phyloP scores from a whole-genome alignment of 2,888 invertebrate genomes.

The Cheilosia grossa region DNA sequence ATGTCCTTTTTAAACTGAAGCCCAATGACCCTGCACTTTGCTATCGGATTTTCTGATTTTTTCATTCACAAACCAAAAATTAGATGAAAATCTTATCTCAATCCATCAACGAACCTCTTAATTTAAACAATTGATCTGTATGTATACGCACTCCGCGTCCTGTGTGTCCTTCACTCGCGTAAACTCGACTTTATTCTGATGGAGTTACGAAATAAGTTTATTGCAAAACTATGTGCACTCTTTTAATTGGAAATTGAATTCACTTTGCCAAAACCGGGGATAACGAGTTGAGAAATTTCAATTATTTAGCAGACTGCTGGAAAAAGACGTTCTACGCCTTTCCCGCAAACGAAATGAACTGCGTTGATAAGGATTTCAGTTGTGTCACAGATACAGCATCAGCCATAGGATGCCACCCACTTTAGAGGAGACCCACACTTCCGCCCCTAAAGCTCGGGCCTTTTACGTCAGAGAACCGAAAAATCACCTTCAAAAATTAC shows the following conservation, averaged over 20 bases:
- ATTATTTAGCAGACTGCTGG: constrained; percentile 26
- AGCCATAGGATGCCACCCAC: constrained; percentile 19
- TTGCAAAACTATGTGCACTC: not conserved
- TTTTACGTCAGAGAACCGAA: constrained; percentile 50
- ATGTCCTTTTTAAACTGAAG: constrained; percentile 16
- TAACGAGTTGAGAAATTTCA: constrained; percentile 2
- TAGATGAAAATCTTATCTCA: not conserved
- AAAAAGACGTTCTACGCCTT: constrained; percentile 62
- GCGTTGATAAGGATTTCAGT: constrained; percentile 54
- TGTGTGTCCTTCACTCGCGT: too few species aligned
- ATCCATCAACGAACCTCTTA: not conserved
- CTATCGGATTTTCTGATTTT: constrained; percentile 9
- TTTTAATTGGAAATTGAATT: not conserved
- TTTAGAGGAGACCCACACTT: not conserved
- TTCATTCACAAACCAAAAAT: not conserved
- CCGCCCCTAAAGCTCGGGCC: constrained; percentile 6
- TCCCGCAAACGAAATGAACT: constrained; percentile 60
- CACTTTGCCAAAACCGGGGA: not conserved
- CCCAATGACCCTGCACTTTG: constrained; percentile 25
- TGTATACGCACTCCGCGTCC: too few species aligned
- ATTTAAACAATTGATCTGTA: not conserved
- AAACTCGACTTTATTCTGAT: too few species aligned
- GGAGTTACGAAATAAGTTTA: too few species aligned
- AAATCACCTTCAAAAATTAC: constrained; percentile 61
- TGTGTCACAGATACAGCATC: constrained; percentile 9